Percentiles rank a stretch among this genome's conserved stretches.
These are phyloP conservation scores for Coreoperca whiteheadi DNA, from an alignment of 2,113 vertebrate species.

Conservation along the genomic window DNA sequence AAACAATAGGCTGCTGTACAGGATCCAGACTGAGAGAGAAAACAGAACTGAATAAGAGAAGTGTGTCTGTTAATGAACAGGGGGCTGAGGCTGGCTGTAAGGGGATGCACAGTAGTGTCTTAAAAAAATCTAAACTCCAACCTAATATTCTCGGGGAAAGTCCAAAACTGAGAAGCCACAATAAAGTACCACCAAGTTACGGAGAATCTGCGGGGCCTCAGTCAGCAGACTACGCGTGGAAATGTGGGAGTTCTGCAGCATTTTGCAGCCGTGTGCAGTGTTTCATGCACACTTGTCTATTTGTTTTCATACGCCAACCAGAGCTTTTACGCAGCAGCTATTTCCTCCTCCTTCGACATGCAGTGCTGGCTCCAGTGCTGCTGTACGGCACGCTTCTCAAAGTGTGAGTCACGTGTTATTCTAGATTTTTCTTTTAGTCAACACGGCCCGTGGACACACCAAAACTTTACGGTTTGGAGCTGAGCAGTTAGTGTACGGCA, in stretches of 20 bases:
- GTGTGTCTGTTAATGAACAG: not conserved
- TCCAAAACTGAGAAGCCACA: not conserved
- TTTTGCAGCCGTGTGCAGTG: not conserved
- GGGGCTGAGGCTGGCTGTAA: not conserved
- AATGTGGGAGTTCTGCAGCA: not conserved
- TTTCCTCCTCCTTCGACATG: not conserved
- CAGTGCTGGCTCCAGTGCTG: too few species aligned
- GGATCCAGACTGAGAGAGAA: slow-evolving; percentile 6
- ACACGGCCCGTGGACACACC: not conserved
- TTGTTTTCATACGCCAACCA: not conserved
- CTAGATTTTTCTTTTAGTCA: not conserved
- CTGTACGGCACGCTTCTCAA: too few species aligned
- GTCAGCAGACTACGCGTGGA: not conserved
- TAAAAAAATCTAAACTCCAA: not conserved
- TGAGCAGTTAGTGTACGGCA: too few species aligned
- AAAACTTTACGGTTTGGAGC: not conserved
- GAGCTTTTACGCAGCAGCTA: not conserved
- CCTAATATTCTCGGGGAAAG: not conserved
- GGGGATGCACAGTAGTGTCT: not conserved
- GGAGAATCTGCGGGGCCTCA: not conserved
- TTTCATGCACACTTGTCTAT: not conserved
- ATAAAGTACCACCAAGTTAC: not conserved
- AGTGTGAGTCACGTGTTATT: too few species aligned
- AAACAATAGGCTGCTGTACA: slow-evolving; percentile 39
- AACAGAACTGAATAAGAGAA: slow-evolving; percentile 24